phyloP scores from a whole-genome alignment of 2,113 vertebrate genomes.

The Poicephalus meyeri region DNA sequence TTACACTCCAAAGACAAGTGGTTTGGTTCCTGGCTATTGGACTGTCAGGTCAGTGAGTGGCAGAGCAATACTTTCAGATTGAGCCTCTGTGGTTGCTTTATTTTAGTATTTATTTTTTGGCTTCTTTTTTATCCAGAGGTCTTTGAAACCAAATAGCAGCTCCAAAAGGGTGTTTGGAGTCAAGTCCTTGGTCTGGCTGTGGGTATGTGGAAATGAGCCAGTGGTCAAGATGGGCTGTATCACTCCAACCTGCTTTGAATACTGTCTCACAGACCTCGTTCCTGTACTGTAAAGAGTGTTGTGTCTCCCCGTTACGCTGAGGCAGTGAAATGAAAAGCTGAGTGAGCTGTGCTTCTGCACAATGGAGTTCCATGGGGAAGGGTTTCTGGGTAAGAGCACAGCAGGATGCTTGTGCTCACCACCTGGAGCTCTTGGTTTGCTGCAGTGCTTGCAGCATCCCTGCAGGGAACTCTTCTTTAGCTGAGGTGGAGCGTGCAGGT shows the following conservation, averaged over 20 bases:
- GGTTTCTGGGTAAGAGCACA: background rate
- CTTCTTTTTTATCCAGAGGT: background rate
- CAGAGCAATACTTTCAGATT: background rate
- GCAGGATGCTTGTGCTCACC: fast-evolving
- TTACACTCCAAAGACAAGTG: background rate
- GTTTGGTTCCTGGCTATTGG: background rate
- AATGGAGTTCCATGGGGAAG: background rate
- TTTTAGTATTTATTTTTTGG: background rate
- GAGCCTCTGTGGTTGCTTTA: background rate
- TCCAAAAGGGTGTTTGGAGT: background rate
- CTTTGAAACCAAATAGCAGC: background rate
- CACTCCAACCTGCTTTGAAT: background rate
- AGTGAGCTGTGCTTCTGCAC: background rate
- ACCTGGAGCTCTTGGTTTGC: background rate
- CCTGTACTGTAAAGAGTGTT: background rate
- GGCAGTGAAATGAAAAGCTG: background rate
- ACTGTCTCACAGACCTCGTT: background rate
- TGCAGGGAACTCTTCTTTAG: background rate
- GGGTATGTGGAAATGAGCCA: background rate
- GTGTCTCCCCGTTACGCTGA: background rate
- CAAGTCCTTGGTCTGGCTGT: background rate
- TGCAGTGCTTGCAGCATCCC: background rate
- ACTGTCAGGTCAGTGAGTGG: background rate
- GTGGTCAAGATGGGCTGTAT: background rate
- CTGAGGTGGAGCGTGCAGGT: fast-evolving